Conservation (phyloP, 2,113 vertebrate species). For the Triplophysa rosa region DNA sequence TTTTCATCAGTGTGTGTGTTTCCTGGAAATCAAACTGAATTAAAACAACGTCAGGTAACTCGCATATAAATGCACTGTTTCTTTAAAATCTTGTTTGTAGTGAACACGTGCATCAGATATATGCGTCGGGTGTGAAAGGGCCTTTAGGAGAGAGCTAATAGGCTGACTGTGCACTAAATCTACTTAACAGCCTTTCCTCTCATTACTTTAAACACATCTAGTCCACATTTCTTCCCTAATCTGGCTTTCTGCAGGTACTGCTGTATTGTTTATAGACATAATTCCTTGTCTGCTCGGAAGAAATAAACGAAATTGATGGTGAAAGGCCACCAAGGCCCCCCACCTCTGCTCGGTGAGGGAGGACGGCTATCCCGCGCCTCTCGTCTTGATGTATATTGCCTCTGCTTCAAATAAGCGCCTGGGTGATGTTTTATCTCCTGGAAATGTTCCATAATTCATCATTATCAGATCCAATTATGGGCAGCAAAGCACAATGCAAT, state of each 20-base stretch:
- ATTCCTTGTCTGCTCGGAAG: constrained; percentile 53
- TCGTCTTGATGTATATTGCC: constrained; percentile 51
- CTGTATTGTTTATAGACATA: constrained; percentile 56
- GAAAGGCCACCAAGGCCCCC: constrained; percentile 45
- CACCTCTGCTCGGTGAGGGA: constrained; percentile 43
- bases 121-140: no score
- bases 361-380: constrained; percentile 46
- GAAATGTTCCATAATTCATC: constrained; percentile 68
- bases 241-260: constrained; percentile 58
- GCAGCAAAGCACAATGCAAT: constrained; percentile 58
- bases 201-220: constrained; percentile 48
- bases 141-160: neutral
- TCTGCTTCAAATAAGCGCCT: constrained; percentile 52
- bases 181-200: constrained; percentile 39
- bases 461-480: constrained; percentile 61
- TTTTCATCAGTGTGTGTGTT: no score
- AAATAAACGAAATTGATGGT: constrained; percentile 66
- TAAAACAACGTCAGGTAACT: no score
- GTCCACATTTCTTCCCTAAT: constrained; percentile 55
- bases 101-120: no score
- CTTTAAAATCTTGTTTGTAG: no score
- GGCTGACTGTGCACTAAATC: constrained; percentile 32
- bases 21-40: no score
- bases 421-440: constrained; percentile 57
- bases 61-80: no score